Evolutionary conservation across 2,113 vertebrate species (phyloP).

Genomic region (Labeo rohita): DNA sequence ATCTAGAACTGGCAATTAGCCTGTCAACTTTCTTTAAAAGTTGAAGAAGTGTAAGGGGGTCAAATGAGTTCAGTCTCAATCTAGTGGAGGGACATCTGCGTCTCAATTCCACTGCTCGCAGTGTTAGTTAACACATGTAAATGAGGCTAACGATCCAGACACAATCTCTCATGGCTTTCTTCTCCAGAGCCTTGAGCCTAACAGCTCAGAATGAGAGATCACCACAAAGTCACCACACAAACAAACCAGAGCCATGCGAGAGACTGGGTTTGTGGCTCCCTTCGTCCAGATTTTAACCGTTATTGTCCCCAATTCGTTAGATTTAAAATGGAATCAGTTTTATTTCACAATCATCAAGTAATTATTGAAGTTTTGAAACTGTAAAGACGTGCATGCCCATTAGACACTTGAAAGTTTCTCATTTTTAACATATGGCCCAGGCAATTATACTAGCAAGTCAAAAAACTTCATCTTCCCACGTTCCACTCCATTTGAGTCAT

Average conservation of each 20-base stretch:
- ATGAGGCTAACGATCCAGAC: conserved; percentile 69
- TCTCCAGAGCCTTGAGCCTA: conserved; percentile 35
- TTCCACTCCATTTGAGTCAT: conserved; percentile 15
- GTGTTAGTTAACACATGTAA: conserved; percentile 78
- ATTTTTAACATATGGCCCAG: not conserved
- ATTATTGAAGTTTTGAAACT: not conserved
- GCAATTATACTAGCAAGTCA: not conserved
- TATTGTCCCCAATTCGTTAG: not conserved
- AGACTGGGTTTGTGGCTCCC: conserved; percentile 33
- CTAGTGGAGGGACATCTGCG: conserved; percentile 73
- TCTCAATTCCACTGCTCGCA: conserved; percentile 73
- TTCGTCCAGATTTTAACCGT: not conserved
- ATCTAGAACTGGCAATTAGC: not conserved
- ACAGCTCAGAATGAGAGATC: conserved; percentile 50
- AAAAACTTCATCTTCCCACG: not conserved
- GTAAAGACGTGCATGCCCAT: not conserved
- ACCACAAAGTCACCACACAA: conserved; percentile 45
- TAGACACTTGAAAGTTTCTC: not conserved
- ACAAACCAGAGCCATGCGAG: conserved; percentile 59
- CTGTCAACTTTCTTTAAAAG: conserved; percentile 13
- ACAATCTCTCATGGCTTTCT: conserved; percentile 66
- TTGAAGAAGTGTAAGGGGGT: conserved; percentile 52
- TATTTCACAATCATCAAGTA: not conserved
- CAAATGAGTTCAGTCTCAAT: conserved; percentile 58
- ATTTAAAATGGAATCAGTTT: conserved; percentile 6